Evolutionary conservation across 2,888 invertebrate genomes (phyloP).

Genomic region (Sthenelais limicola): DNA sequence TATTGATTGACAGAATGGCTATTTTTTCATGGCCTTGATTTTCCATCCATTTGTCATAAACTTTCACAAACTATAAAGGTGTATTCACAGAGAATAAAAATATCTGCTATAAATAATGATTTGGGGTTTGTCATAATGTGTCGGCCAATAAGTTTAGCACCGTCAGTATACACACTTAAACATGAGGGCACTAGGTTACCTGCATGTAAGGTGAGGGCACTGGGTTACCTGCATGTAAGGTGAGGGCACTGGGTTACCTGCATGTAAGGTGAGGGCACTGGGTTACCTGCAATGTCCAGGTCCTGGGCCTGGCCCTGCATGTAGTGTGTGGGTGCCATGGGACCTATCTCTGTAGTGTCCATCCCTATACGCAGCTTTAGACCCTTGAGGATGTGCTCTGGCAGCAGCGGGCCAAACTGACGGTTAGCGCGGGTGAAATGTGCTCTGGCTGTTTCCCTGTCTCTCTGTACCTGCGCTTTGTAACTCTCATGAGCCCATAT

Average conservation of each 20-base stretch:
- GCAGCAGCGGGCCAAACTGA: constrained; percentile 61
- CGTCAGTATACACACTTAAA: no score
- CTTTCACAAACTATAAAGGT: no score
- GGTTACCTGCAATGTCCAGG: constrained; percentile 58
- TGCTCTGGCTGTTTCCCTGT: constrained; percentile 46
- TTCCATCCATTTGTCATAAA: no score
- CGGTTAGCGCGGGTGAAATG: constrained; percentile 55
- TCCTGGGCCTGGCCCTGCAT: constrained; percentile 50
- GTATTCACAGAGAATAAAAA: no score
- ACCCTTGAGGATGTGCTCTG: constrained; percentile 53
- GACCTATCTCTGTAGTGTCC: constrained; percentile 46
- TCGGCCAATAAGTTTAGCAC: no score
- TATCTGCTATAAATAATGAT: no score
- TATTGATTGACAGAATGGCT: no score
- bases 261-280: neutral
- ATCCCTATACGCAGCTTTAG: constrained; percentile 54
- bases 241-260: no score
- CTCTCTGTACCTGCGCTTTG: constrained; percentile 49
- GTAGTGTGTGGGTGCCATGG: constrained; percentile 55
- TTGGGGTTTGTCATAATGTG: no score
- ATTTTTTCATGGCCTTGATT: no score
- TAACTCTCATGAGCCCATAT: constrained; percentile 62
- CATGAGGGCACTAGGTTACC: neutral
- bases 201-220: no score
- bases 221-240: neutral